Base-by-base conservation (phyloP, 2,797 vertebrate species). In the Pseudopleuronectes americanus region DNA sequence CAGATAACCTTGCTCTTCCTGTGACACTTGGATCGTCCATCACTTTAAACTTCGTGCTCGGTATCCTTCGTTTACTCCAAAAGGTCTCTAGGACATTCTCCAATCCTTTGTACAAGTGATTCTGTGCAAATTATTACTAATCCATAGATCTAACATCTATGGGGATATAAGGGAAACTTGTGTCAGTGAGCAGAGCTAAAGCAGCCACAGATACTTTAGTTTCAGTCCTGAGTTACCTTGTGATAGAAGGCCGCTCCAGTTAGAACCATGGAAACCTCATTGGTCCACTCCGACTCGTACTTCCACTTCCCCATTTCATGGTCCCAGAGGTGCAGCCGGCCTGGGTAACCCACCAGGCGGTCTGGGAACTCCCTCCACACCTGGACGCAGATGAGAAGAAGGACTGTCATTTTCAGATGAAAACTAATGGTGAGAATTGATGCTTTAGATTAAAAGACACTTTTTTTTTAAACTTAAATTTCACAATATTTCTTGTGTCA, bases 251-350 rank as follows among this genome's bases (percentile, higher is more conserved):
- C 98, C 10, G 97, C 98, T 55, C 98, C 98, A 0, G 98, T 99
- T 53, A 99, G 93, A 64, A 99, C 98, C 98, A 99, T 99, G 41
- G 98, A 99, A 54, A 99, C 98, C 89, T 99, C 98, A 2, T 99
- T 99, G 58, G 98, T 99, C 97, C 98, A 99, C 84, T 99, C 98
- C 0, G 98, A 99, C 87, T 99, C 98, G 0, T 99, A 99, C 79
- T 99, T 99, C 98, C 98, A 99, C 83, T 99, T 99, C 74, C 90
- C 97, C 96, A 96, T 97, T 89, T 99, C 98, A 3, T 99, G 98
- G 90, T 99, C 98, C 98, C 98, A 99, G 64, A 99, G 95, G 84
- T 99, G 98, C 61, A 99, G 94, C 14, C 98, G 96, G 6, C 98
- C 98, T 0, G 98, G 98, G 77, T 99, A 99, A 6, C 98, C 98